Base-by-base conservation (phyloP, 2,113 vertebrate genomes). In the Nothoprocta pentlandii region DNA sequence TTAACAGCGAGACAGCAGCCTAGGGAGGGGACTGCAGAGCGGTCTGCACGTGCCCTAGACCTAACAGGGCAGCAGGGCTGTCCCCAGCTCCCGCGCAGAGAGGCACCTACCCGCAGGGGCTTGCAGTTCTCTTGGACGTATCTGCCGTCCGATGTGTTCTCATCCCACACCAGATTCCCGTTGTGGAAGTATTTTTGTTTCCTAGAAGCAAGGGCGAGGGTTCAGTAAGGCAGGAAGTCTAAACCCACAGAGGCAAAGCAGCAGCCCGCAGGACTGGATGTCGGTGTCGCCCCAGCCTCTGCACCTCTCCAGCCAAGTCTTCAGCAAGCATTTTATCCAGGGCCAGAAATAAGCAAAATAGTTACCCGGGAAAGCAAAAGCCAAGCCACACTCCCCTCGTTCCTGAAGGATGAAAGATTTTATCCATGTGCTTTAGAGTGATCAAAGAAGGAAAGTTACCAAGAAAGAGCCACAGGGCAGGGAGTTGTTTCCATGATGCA, bases 121-220 rank as follows among this genome's bases (percentile, higher is more conserved):
- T 98, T 99, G 98, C 98, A 99, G 97, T 99, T 99, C 96, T 99
- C 99, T 94, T 98, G 99, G 79, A 99, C 98, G 0, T 99, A 99
- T 97, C 99, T 98, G n/a, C 99, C 99, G 0, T 99, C 96, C 0
- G 99, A 99, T 9, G 98, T 98, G 95, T 98, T 98, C 59, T 97
- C 97, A 71, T 99, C 99, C 99, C 99, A 99, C 54, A 99, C 98
- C 96, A 99, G 97, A 86, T 92, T 98, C 69, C 98, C 98, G 3
- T 98, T 98, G 93, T 99, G 98, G 95, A 99, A 98, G 69, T 99
- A 99, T 12, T 99, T 98, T 19, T 98, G 98, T 92, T 99, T 99
- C 96, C 99, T 99, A 86, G 30, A 75, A 16, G 53, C 32, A 82
- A 70, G 59, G 83, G n/a, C 41, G 0, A 20, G 39, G 5, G 7